A percentile compares a stretch with the other conserved stretches of the same genome.
These are phyloP conservation scores for Etheostoma spectabile DNA, from an alignment of 2,113 vertebrate species.

Conservation along the genomic window DNA sequence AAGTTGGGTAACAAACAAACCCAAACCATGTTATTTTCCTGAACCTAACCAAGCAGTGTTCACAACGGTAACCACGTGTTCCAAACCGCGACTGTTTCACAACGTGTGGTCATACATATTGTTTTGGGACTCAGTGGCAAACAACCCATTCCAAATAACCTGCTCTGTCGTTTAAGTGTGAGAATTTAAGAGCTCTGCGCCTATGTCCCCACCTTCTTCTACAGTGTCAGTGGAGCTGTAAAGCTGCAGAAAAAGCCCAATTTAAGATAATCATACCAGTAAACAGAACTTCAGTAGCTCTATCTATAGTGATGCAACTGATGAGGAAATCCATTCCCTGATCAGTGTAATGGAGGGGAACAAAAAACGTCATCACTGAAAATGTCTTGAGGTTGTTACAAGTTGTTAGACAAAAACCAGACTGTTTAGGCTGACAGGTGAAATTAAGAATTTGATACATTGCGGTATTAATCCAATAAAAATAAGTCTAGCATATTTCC, in stretches of 20 bases:
- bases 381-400: conserved; percentile 24
- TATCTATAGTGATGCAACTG: not conserved
- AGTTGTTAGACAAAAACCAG: conserved; percentile 6
- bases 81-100: too few relatives aligned
- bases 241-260: not conserved
- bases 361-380: not conserved
- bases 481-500: conserved; percentile 51
- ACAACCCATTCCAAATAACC: too few relatives aligned
- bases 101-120: too few relatives aligned
- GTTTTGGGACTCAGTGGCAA: too few relatives aligned
- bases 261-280: not conserved
- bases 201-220: too few relatives aligned
- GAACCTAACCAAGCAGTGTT: too few relatives aligned
- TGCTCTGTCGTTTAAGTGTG: too few relatives aligned
- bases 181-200: not conserved
- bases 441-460: conserved; percentile 25
- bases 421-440: conserved; percentile 16
- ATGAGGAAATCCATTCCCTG: conserved; percentile 7
- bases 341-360: not conserved
- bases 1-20: too few relatives aligned
- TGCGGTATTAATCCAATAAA: conserved; percentile 35
- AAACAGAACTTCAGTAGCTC: not conserved
- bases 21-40: too few relatives aligned
- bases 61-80: too few relatives aligned
- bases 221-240: not conserved